These are phyloP conservation scores for Stenichneumon culpator DNA, from an alignment of 2,888 invertebrate genomes.

Conservation along the genomic window DNA sequence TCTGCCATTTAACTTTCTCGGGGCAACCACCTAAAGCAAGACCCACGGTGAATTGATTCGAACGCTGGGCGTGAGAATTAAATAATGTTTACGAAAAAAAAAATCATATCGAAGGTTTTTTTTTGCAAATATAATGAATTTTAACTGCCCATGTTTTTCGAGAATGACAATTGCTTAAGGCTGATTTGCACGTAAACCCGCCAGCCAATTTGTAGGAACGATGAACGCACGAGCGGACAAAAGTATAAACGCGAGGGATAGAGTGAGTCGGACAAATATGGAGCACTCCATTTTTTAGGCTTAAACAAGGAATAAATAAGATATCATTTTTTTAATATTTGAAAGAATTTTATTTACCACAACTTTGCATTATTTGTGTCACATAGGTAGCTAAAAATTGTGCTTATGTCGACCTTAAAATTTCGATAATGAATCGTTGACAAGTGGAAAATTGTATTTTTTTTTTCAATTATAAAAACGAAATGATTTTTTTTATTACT, in stretches of 20 bases:
- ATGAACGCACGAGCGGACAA: slow-evolving; percentile 77
- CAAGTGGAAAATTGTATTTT: background rate
- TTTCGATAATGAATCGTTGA: background rate
- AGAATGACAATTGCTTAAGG: background rate
- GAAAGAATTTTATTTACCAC: background rate
- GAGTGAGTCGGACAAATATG: slow-evolving; percentile 26
- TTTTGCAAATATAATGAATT: background rate
- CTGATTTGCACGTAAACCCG: slow-evolving; percentile 70
- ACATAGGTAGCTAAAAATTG: background rate
- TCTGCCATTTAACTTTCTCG: background rate
- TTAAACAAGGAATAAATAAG: background rate
- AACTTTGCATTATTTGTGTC: background rate
- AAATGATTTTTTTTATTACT: background rate
- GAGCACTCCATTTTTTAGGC: background rate
- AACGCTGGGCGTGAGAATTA: slow-evolving; percentile 75
- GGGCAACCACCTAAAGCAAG: slow-evolving; percentile 42
- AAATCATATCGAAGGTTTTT: slow-evolving; percentile 9
- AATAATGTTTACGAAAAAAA: slow-evolving; percentile 16
- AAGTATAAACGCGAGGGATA: slow-evolving; percentile 67
- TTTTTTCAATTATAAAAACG: background rate
- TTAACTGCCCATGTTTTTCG: slow-evolving; percentile 6
- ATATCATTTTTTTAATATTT: slow-evolving; percentile 8
- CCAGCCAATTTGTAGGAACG: slow-evolving; percentile 81
- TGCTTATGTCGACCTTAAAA: background rate
- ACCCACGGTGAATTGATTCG: slow-evolving; percentile 52